Evolutionary conservation across 2,888 invertebrate genomes (phyloP), one percentile per base, ranked within the genome.

Genomic region (Parnassius glacialis): DNA sequence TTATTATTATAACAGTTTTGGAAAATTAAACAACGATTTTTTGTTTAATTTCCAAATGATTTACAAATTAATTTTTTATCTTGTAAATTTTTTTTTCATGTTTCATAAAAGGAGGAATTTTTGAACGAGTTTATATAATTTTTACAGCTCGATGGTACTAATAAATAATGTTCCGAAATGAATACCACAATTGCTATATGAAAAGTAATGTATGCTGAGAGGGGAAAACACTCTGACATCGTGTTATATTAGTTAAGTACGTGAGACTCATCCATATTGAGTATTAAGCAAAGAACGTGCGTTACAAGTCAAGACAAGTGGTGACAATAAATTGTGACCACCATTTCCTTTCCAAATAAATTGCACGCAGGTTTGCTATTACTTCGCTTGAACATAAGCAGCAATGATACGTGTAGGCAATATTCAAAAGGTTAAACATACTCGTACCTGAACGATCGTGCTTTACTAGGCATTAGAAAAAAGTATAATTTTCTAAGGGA

Each of bases 231-330:
- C 62, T 58, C 65, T 81, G 80, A 82, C 83, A 80, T 80, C 81
- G 78, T 77, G 79, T 81, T 80, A 81, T 82, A 84, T 85, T 84
- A 84, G 82, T 78, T 77, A 73, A 70, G 75, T 80, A 84, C 84
- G 84, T 84, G 83, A 79, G 76, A 57, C 67, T 74, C 81, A 84
- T 85, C 76, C 74, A 76, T 80, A 80, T 75, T 74, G 71, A 68
- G 67, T 71, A 73, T 71, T 72, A 71, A 70, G 68, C 67, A 66
- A 66, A 65, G 62, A 48, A 58, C 50, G 58, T 59, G 57, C 53
- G 66, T 68, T 68, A 69, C 70, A 67, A 70, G 71, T 71, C 67
- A 68, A 69, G 66, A 64, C 52, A 55, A 62, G 58, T 66, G 62
- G 61, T 66, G 70, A 62, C 65, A 71, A 72, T 69, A 70, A 71